Percentiles rank a stretch among this genome's conserved stretches.
Evolutionary conservation across 1,140 invertebrate genomes (phyloP).

Genomic region (Rhyzopertha dominica): DNA sequence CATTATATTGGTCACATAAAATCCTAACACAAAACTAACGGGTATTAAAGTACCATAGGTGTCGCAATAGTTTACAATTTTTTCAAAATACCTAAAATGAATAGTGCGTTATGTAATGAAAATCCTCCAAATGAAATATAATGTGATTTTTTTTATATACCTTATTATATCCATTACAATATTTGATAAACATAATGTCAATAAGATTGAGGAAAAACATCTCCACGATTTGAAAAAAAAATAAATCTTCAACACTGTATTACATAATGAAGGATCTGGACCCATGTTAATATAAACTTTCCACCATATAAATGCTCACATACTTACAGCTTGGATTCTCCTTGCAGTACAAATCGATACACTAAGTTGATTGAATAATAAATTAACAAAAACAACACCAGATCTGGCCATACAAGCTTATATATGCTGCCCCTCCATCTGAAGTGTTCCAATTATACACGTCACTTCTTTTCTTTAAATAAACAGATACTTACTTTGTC

Average conservation of each 20-base stretch:
- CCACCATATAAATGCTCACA: not conserved
- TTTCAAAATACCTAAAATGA: slow-evolving; percentile 57
- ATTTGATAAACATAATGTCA: too few relatives aligned
- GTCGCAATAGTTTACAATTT: slow-evolving; percentile 60
- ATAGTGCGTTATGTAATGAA: slow-evolving; percentile 4
- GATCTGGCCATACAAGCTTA: slow-evolving; percentile 67
- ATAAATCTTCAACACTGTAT: too few relatives aligned
- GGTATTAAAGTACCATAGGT: slow-evolving; percentile 65
- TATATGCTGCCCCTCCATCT: slow-evolving; percentile 72
- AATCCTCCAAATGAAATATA: slow-evolving; percentile 5
- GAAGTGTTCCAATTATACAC: slow-evolving; percentile 10
- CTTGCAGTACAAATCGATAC: slow-evolving; percentile 54
- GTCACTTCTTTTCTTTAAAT: not conserved
- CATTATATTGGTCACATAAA: slow-evolving; percentile 88
- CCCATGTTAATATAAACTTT: not conserved
- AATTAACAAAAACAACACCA: slow-evolving; percentile 56
- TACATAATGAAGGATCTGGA: too few relatives aligned
- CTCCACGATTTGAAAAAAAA: too few relatives aligned
- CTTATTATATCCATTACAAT: not conserved
- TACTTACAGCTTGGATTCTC: slow-evolving; percentile 52
- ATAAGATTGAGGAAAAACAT: too few relatives aligned
- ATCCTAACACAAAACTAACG: slow-evolving; percentile 60
- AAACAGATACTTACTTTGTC: slow-evolving; percentile 18
- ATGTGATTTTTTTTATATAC: not conserved
- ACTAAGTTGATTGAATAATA: slow-evolving; percentile 57